Conservation (phyloP, 2,888 invertebrate genomes). For the Aleiodes testaceus region DNA sequence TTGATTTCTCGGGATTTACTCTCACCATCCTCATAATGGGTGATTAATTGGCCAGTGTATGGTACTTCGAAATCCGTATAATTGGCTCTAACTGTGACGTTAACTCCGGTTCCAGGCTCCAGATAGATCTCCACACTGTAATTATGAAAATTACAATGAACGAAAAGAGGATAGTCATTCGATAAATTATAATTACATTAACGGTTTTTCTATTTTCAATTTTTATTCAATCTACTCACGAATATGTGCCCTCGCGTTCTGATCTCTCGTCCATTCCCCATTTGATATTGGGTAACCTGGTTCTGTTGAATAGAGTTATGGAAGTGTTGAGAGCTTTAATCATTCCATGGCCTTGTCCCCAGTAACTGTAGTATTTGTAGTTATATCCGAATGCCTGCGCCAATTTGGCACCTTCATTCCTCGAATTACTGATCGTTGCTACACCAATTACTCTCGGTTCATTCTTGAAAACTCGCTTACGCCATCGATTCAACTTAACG, state of each 20-base stretch:
- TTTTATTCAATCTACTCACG: slow-evolving; percentile 66
- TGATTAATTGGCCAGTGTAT: slow-evolving; percentile 82
- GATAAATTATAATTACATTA: slow-evolving; percentile 6
- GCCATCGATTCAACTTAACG: slow-evolving; percentile 77
- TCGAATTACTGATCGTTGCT: slow-evolving; percentile 73
- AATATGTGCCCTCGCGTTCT: slow-evolving; percentile 75
- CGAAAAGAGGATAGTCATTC: slow-evolving; percentile 14
- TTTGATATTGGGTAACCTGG: slow-evolving; percentile 76
- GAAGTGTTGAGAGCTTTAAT: slow-evolving; percentile 81
- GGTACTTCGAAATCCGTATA: slow-evolving; percentile 83
- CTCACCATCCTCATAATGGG: slow-evolving; percentile 80
- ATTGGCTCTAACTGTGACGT: slow-evolving; percentile 85
- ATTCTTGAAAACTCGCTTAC: slow-evolving; percentile 74
- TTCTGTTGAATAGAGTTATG: slow-evolving; percentile 77
- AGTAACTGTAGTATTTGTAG: slow-evolving; percentile 82
- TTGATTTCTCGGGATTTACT: slow-evolving; percentile 77
- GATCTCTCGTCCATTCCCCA: slow-evolving; percentile 80
- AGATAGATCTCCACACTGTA: slow-evolving; percentile 79
- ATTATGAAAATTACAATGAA: slow-evolving; percentile 23
- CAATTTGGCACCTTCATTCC: slow-evolving; percentile 77
- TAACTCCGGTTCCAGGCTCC: slow-evolving; percentile 86
- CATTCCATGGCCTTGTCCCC: slow-evolving; percentile 86
- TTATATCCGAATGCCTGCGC: slow-evolving; percentile 84
- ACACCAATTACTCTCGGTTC: slow-evolving; percentile 67
- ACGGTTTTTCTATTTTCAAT: neutral